phyloP scores from a whole-genome alignment of 2,113 vertebrate species.

The Labeo catla region DNA sequence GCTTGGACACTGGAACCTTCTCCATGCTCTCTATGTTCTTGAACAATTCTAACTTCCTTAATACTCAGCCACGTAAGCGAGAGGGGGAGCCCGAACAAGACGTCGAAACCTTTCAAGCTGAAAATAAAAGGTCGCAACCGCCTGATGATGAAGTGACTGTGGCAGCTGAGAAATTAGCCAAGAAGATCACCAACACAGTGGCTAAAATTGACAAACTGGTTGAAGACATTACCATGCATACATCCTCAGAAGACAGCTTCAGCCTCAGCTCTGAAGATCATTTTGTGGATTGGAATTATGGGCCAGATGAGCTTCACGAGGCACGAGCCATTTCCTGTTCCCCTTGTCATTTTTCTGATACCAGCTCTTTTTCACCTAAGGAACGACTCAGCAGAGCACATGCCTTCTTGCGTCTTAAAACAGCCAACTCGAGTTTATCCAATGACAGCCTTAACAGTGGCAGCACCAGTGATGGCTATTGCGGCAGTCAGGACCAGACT shows the following conservation, averaged over 20 bases:
- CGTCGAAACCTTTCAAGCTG: slow-evolving; percentile 62
- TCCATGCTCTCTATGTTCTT: slow-evolving; percentile 91
- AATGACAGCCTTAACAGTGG: slow-evolving; percentile 94
- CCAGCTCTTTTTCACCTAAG: slow-evolving; percentile 73
- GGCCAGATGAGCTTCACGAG: slow-evolving; percentile 84
- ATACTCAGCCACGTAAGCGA: slow-evolving; percentile 83
- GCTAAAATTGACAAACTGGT: slow-evolving; percentile 94
- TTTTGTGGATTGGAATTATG: slow-evolving; percentile 87
- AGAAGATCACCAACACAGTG: slow-evolving; percentile 90
- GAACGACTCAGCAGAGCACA: slow-evolving; percentile 81
- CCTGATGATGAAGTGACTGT: slow-evolving; percentile 80
- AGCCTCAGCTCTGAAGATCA: slow-evolving; percentile 96
- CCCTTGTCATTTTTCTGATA: slow-evolving; percentile 83
- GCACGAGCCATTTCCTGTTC: slow-evolving; percentile 89
- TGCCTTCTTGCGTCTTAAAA: slow-evolving; percentile 86
- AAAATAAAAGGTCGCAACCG: slow-evolving; percentile 71
- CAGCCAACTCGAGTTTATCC: slow-evolving; percentile 84
- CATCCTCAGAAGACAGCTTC: slow-evolving; percentile 94
- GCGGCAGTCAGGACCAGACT: slow-evolving; percentile 85
- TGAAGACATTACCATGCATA: slow-evolving; percentile 94
- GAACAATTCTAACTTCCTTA: slow-evolving; percentile 87
- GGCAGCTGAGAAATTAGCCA: slow-evolving; percentile 86
- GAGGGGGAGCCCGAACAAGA: slow-evolving; percentile 83
- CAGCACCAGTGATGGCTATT: slow-evolving; percentile 90
- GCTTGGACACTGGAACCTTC: slow-evolving; percentile 81